These are phyloP conservation scores for Drosophila ustulata DNA, from an alignment of 2,888 invertebrate species.

Conservation along the genomic window DNA sequence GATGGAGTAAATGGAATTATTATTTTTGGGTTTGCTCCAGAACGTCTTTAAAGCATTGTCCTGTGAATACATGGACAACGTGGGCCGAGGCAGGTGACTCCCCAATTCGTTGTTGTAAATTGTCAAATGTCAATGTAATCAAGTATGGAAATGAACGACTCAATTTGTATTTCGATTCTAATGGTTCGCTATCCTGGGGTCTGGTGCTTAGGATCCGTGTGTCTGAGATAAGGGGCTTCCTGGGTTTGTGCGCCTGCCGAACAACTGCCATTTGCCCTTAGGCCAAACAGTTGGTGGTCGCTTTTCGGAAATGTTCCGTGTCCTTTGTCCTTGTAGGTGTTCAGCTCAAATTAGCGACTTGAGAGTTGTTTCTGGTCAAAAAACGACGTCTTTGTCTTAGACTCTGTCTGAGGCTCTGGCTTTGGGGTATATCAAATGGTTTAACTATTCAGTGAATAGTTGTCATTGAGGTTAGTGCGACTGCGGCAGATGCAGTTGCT, in stretches of 20 bases:
- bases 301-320: slow-evolving; percentile 32
- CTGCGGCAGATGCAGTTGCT: slow-evolving; percentile 53
- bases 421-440: slow-evolving; percentile 60
- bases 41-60: neutral
- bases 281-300: slow-evolving; percentile 72
- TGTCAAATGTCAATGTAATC: slow-evolving; percentile 48
- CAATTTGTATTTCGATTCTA: slow-evolving; percentile 51
- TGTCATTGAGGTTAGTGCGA: slow-evolving; percentile 57
- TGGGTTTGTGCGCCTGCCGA: slow-evolving; percentile 58
- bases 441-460: slow-evolving; percentile 29
- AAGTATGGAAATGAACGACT: slow-evolving; percentile 54
- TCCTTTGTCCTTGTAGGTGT: slow-evolving; percentile 64
- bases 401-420: slow-evolving; percentile 2
- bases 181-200: slow-evolving; percentile 26
- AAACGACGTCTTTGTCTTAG: slow-evolving; percentile 13
- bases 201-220: slow-evolving; percentile 45
- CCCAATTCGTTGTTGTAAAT: slow-evolving; percentile 9
- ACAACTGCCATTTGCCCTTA: slow-evolving; percentile 72
- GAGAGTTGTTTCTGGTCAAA: slow-evolving; percentile 41
- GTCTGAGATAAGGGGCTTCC: slow-evolving; percentile 45
- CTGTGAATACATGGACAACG: slow-evolving; percentile 3
- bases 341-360: slow-evolving; percentile 75
- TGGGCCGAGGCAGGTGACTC: neutral
- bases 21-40: neutral
- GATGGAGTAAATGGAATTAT: neutral